Evolutionary conservation across 2,797 vertebrate species (phyloP).

Genomic region (Halcyon leucocephala): DNA sequence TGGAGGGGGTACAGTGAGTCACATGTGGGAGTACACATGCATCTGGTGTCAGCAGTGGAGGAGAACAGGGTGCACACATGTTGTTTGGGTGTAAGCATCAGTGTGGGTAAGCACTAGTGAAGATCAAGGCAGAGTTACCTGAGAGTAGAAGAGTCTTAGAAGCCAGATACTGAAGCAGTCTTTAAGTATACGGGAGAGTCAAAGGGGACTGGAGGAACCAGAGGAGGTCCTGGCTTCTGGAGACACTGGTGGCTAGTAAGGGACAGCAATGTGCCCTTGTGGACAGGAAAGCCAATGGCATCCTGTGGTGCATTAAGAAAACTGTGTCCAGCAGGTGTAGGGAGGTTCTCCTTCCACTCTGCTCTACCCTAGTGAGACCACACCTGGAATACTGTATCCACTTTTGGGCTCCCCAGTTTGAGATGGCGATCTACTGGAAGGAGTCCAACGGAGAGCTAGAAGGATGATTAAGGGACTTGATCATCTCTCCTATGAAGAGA

Average conservation of each 20-base stretch:
- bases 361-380: no score
- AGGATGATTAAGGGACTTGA: no score
- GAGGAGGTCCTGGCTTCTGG: background rate
- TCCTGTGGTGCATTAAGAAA: no score
- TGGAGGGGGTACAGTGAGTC: background rate
- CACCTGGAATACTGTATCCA: no score
- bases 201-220: background rate
- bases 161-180: background rate
- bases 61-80: rapidly evolving
- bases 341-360: no score
- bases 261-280: no score
- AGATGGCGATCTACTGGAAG: no score
- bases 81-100: background rate
- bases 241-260: background rate
- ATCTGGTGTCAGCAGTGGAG: rapidly evolving
- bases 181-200: background rate
- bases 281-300: no score
- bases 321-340: no score
- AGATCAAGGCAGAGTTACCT: background rate
- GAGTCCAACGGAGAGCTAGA: no score
- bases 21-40: rapidly evolving
- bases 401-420: no score
- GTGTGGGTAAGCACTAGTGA: background rate
- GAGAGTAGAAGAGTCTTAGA: background rate
- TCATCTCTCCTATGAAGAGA: no score